These are phyloP conservation scores for Centroberyx gerrardi DNA, from an alignment of 2,797 vertebrate genomes.

Conservation along the genomic window DNA sequence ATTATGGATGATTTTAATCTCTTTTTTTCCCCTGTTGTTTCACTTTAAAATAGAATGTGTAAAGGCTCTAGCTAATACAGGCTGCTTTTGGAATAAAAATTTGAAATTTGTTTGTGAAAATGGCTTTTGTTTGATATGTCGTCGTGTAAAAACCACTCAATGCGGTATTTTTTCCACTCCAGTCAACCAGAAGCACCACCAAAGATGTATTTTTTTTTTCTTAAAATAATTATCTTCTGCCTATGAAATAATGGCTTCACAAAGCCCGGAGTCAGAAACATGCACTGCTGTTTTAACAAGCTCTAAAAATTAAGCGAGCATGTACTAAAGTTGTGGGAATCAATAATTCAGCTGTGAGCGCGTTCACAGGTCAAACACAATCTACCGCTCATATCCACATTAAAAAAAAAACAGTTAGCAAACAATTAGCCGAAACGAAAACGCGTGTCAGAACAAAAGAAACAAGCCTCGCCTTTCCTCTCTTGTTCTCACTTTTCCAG, in stretches of 20 bases:
- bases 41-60: constrained; percentile 58
- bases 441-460: background rate
- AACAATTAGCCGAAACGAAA: background rate
- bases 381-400: too few species aligned
- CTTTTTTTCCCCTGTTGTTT: constrained; percentile 83
- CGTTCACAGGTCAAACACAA: constrained; percentile 5
- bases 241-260: background rate
- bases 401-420: too few species aligned
- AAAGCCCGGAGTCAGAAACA: too few species aligned
- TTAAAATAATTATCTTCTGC: background rate
- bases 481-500: background rate
- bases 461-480: constrained; percentile 22
- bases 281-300: too few species aligned
- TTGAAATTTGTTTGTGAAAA: constrained; percentile 61
- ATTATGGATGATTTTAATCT: constrained; percentile 88
- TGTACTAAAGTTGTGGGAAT: too few species aligned
- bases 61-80: constrained; percentile 46
- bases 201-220: too few species aligned
- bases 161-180: background rate
- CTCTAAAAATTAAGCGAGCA: too few species aligned
- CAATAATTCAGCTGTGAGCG: background rate
- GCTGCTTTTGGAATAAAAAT: constrained; percentile 83
- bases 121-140: background rate
- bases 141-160: too few species aligned
- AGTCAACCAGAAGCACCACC: background rate